Percentiles rank a stretch among this genome's conserved stretches.
Evolutionary conservation across 2,113 vertebrate genomes (phyloP).

Genomic region (Scolopax mira): DNA sequence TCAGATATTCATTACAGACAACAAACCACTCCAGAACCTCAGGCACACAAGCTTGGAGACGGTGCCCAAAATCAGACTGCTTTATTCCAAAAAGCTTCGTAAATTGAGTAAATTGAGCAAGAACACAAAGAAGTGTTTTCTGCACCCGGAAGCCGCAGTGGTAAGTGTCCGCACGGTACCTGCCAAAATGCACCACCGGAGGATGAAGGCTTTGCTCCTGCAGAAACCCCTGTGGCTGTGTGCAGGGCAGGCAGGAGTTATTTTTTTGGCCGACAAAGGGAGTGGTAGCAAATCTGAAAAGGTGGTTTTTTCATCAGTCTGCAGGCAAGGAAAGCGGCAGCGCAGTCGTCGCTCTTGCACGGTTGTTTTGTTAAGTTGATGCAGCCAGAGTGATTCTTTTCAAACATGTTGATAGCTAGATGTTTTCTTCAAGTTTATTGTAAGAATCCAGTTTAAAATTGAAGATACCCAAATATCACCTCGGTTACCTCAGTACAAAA

Average conservation of each 20-base stretch:
- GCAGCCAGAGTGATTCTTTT: not conserved
- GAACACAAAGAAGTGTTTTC: not conserved
- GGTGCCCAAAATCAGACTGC: not conserved
- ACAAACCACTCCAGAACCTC: not conserved
- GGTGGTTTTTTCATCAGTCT: not conserved
- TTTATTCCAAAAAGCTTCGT: not conserved
- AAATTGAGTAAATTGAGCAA: not conserved
- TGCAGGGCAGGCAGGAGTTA: not conserved
- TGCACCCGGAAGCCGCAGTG: not conserved
- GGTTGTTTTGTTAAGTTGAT: not conserved
- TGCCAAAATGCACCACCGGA: not conserved
- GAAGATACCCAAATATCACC: not conserved
- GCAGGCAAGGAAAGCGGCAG: not conserved
- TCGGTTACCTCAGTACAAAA: rapidly evolving
- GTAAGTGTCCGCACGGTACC: not conserved
- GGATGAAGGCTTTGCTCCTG: not conserved
- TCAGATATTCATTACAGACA: not conserved
- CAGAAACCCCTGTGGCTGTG: not conserved
- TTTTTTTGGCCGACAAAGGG: not conserved
- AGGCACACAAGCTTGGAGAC: not conserved
- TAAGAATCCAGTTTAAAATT: not conserved
- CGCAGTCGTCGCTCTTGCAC: not conserved
- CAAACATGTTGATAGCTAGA: not conserved
- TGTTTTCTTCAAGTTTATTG: not conserved
- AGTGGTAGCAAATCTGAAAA: not conserved